Base-by-base conservation (phyloP, 2,797 vertebrate genomes). In the Protonibea diacanthus region DNA sequence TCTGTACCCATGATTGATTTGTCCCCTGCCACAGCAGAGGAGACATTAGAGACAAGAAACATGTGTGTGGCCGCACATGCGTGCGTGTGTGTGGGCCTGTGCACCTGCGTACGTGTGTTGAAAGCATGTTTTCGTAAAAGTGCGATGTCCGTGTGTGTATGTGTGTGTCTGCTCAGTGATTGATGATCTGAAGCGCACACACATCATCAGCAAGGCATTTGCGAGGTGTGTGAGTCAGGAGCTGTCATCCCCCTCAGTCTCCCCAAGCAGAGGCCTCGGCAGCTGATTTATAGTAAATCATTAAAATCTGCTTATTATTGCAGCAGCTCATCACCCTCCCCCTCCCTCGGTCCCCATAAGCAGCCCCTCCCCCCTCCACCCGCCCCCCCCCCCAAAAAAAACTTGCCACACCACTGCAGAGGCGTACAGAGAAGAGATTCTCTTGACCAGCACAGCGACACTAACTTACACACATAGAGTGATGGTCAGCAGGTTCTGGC, bases 301-400 rank as follows among this genome's bases (percentile, higher is more conserved):
- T 98, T 98, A 97, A 97, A 97, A 97, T 98, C 96, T 98, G 97
- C 97, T 97, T 97, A 97, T 98, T 97, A 97, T 96, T 97, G 96
- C 95, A 91, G 94, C 95, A 95, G 95, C 96, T 96, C 96, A 96
- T 95, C 96, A 94, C 94, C 96, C 94, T 90, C 94, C 94, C 75
- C 82, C 90, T 80, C 79, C 76, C 83, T 85, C 81, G 69, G 76
- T 87, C 84, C 89, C 81, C 78, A 87, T 85, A 81, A 86, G 84
- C 80, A 23, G 40, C 80, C 76, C 82, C 80, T 42, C 75, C 82
- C 70, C 77, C 65, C 69, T 6, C 23, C 59, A 80, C n/a, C n/a
- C n/a, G n/a, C n/a, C n/a, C n/a, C 76, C 82, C 73, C 77, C 65
- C 66, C 23, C 59, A 78, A 33, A 38, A 38, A 38, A 89, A 88